phyloP scores from a whole-genome alignment of 2,113 vertebrate genomes.

The Fulmarus glacialis region DNA sequence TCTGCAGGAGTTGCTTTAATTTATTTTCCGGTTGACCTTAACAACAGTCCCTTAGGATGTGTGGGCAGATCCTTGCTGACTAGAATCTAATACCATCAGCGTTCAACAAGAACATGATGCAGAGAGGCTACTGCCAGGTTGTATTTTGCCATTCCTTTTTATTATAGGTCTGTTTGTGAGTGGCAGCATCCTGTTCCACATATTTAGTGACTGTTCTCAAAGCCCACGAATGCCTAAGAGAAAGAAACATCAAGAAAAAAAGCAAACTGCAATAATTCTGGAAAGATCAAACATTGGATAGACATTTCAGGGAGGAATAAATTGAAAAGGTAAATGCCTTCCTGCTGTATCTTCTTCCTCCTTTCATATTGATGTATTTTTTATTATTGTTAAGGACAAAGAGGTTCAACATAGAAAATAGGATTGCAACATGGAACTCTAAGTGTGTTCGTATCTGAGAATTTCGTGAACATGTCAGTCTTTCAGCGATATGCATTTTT shows the following conservation, averaged over 20 bases:
- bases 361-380: background rate
- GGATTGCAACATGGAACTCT: background rate
- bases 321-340: background rate
- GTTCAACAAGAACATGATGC: background rate
- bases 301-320: background rate
- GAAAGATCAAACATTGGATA: background rate
- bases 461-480: background rate
- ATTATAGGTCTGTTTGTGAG: conserved; percentile 8
- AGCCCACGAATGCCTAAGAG: background rate
- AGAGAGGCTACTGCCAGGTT: background rate
- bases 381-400: background rate
- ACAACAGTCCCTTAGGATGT: background rate
- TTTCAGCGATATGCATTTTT: background rate
- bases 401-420: background rate
- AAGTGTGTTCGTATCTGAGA: background rate
- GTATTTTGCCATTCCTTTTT: conserved; percentile 34
- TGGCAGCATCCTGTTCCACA: background rate
- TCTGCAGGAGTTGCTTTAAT: background rate
- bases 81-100: background rate
- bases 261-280: background rate
- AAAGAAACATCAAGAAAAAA: background rate
- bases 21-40: background rate
- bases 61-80: background rate
- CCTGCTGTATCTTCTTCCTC: background rate
- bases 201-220: background rate